Percentiles rank a stretch among this genome's conserved stretches.
phyloP scores from a whole-genome alignment of 2,113 vertebrate genomes.

The Chamaea fasciata region DNA sequence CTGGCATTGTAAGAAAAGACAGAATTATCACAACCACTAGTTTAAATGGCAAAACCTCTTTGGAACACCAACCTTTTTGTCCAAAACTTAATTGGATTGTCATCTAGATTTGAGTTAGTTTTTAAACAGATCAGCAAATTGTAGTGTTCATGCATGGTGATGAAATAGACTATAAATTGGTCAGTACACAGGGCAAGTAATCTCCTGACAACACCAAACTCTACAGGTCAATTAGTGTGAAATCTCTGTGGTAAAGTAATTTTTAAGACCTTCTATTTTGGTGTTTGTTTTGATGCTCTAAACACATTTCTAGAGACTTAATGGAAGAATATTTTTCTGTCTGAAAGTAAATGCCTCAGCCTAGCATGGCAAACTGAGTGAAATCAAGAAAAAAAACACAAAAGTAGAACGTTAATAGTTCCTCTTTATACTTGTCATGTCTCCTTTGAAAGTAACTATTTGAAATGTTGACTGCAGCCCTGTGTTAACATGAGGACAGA shows the following conservation, averaged over 20 bases:
- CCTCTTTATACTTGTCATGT: neutral
- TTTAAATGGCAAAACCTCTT: neutral
- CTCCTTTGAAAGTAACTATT: neutral
- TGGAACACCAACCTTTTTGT: neutral
- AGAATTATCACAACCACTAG: neutral
- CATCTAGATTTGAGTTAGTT: neutral
- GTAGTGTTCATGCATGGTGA: neutral
- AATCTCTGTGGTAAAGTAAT: neutral
- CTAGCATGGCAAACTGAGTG: neutral
- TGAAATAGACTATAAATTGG: neutral
- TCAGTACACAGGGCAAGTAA: neutral
- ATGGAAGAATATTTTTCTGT: neutral
- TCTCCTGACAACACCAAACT: neutral
- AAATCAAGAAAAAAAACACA: slow-evolving; percentile 1
- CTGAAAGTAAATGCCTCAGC: neutral
- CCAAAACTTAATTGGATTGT: neutral
- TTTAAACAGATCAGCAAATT: neutral
- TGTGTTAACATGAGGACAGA: neutral
- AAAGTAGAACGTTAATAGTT: neutral
- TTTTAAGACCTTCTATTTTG: neutral
- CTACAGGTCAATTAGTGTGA: neutral
- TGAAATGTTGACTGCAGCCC: neutral
- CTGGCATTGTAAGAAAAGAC: neutral
- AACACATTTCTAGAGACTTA: neutral
- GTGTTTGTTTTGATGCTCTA: neutral